These are phyloP conservation scores for Crambe crambe DNA, from an alignment of 37 sponge, comb jelly and placozoan genomes.

Conservation along the genomic window DNA sequence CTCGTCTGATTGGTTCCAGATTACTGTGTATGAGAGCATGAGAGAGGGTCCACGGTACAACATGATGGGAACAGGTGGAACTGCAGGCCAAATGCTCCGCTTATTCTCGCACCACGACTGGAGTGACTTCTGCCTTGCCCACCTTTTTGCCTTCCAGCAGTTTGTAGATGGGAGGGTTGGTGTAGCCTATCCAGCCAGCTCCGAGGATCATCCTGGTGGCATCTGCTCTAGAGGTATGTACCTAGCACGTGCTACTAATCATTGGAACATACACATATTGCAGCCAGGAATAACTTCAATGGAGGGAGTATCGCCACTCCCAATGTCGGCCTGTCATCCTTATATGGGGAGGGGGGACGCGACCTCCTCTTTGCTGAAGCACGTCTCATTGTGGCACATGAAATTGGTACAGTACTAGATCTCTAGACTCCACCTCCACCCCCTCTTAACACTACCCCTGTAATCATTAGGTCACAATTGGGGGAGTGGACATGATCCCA, in stretches of 20 bases:
- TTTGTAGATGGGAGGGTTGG: constrained; percentile 64
- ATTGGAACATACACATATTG: not conserved
- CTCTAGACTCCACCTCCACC: not conserved
- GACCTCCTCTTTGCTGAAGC: constrained; percentile 35
- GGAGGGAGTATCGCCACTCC: constrained; percentile 9
- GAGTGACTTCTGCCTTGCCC: constrained; percentile 69
- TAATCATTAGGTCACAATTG: constrained; percentile 52
- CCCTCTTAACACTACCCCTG: not conserved
- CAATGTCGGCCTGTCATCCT: constrained; percentile 49
- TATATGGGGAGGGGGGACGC: not conserved
- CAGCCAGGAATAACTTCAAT: constrained; percentile 1
- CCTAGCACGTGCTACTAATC: not conserved
- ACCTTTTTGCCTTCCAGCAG: constrained; percentile 64
- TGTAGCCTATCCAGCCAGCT: constrained; percentile 78
- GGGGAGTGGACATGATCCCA: constrained; percentile 71
- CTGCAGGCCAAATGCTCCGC: not conserved
- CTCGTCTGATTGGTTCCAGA: constrained; percentile 1
- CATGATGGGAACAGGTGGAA: not conserved
- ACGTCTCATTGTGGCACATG: constrained; percentile 30
- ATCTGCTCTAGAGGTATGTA: constrained; percentile 46
- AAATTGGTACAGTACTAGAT: constrained; percentile 15
- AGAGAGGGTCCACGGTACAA: constrained; percentile 3
- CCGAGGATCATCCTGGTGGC: constrained; percentile 39
- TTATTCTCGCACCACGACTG: constrained; percentile 48
- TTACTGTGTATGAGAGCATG: not conserved